These are phyloP conservation scores for Clarias gariepinus DNA, from an alignment of 2,113 vertebrate species.

Conservation along the genomic window DNA sequence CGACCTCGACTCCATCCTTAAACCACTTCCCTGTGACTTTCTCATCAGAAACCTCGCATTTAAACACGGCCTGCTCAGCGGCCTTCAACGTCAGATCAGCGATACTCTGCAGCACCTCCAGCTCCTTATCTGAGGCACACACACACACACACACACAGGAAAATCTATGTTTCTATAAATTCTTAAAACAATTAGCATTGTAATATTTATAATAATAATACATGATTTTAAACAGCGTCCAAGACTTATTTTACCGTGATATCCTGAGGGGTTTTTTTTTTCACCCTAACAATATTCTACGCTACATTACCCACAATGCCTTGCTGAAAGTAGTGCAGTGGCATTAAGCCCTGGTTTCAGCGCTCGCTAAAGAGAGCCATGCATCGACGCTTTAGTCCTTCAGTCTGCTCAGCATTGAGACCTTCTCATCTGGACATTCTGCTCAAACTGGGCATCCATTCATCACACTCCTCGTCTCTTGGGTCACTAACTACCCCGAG, in stretches of 20 bases:
- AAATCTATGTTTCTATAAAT: neutral
- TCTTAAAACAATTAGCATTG: neutral
- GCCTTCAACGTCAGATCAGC: constrained; percentile 83
- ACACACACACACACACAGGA: neutral
- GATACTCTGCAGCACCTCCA: constrained; percentile 82
- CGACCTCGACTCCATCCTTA: constrained; percentile 76
- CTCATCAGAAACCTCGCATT: constrained; percentile 78
- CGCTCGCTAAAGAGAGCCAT: neutral
- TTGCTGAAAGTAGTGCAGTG: neutral
- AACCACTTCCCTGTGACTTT: constrained; percentile 80
- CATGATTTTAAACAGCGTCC: neutral
- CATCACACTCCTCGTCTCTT: neutral
- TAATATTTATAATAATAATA: neutral
- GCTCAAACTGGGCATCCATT: neutral
- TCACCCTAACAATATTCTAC: no score
- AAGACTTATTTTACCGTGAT: neutral
- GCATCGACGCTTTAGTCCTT: neutral
- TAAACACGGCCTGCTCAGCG: constrained; percentile 76
- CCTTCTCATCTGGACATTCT: neutral
- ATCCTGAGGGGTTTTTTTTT: neutral
- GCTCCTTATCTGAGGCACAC: constrained; percentile 77
- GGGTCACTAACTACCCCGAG: neutral
- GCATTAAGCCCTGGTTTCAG: neutral
- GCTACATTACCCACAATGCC: neutral
- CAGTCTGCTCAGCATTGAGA: neutral